phyloP scores from a whole-genome alignment of 1,140 invertebrate genomes.

The Anoplolepis gracilipes region DNA sequence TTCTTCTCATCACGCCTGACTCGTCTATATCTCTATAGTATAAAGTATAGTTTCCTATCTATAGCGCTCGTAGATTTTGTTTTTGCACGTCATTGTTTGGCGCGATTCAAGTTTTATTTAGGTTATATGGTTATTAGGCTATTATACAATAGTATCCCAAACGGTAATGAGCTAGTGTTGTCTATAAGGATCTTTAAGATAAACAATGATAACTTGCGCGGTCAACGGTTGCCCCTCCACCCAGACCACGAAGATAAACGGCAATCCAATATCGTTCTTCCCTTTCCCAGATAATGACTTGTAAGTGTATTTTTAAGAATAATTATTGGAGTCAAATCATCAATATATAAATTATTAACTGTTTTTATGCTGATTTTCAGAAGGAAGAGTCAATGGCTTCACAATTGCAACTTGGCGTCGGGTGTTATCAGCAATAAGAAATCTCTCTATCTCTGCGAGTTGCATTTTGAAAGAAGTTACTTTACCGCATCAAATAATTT shows the following conservation, averaged over 20 bases:
- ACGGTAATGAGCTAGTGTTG: not conserved
- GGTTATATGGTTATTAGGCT: not conserved
- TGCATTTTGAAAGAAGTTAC: slow-evolving; percentile 69
- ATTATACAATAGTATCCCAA: not conserved
- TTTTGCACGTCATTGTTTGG: not conserved
- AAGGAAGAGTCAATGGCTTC: slow-evolving; percentile 64
- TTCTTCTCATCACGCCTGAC: not conserved
- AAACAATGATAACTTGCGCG: slow-evolving; percentile 66
- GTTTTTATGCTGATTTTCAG: slow-evolving; percentile 19
- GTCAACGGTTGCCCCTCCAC: slow-evolving; percentile 59
- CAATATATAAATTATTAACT: too few species aligned
- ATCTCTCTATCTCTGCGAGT: slow-evolving; percentile 63
- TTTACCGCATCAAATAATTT: slow-evolving; percentile 56
- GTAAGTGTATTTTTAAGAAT: slow-evolving; percentile 57
- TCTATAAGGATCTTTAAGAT: not conserved
- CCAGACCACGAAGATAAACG: slow-evolving; percentile 65
- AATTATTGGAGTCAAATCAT: too few species aligned
- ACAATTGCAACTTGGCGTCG: slow-evolving; percentile 50
- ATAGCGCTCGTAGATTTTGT: not conserved
- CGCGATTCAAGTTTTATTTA: slow-evolving; percentile 18
- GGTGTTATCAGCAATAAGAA: slow-evolving; percentile 1
- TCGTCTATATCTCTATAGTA: not conserved
- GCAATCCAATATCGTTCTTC: slow-evolving; percentile 64
- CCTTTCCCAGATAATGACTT: slow-evolving; percentile 65
- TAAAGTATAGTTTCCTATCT: not conserved